These are phyloP conservation scores for Allolobophora icterica DNA, from an alignment of 2,888 invertebrate genomes.

Conservation along the genomic window DNA sequence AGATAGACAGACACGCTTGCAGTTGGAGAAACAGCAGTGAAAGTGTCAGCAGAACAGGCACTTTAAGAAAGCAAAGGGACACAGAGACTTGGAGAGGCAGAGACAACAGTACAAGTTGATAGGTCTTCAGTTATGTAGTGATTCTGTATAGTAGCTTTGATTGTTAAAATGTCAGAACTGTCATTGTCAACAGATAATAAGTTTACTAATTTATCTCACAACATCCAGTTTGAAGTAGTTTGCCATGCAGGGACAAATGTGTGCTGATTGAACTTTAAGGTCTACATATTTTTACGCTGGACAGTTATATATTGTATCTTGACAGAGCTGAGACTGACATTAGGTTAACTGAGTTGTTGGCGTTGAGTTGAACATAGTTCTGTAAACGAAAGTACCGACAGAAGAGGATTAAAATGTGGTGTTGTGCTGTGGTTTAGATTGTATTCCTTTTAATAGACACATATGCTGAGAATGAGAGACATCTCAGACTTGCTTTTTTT, in stretches of 20 bases:
- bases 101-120: neutral
- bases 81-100: neutral
- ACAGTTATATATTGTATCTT: neutral
- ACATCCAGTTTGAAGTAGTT: neutral
- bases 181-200: constrained; percentile 15
- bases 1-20: neutral
- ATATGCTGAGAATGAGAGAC: neutral
- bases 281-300: neutral
- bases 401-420: neutral
- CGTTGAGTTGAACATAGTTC: neutral
- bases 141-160: neutral
- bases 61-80: neutral
- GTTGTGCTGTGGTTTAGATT: neutral
- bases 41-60: neutral
- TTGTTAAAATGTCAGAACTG: constrained; percentile 27
- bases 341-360: neutral
- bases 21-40: neutral
- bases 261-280: neutral
- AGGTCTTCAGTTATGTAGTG: neutral
- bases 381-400: neutral
- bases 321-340: neutral
- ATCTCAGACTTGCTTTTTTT: neutral
- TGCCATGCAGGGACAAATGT: neutral
- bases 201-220: neutral
- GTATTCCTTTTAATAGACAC: neutral